Base-by-base conservation (phyloP, 1,140 invertebrate genomes). In the Dufourea novaeangliae region DNA sequence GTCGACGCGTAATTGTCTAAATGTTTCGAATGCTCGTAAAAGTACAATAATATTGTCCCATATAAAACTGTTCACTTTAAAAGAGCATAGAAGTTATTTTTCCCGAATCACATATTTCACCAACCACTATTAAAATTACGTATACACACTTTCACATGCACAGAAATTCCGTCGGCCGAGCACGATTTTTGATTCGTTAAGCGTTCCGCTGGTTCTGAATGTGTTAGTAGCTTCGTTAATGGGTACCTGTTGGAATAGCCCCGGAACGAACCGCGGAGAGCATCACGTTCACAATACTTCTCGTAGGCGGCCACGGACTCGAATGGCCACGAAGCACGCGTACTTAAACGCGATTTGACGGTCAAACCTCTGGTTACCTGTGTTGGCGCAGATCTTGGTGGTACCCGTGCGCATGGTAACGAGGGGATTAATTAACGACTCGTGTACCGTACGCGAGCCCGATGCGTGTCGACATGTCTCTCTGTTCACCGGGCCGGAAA, bases 391-490 rank as follows among this genome's bases (percentile, higher is more conserved):
- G 79, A 78, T 86, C 83, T 87, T 87, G 75, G 68, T 29, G 74
- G 64, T 78, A 79, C 78, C n/a, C 52, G 34, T 72, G 76, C 66
- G 77, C 72, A 75, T 72, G 56, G 78, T 83, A 86, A 83, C 80
- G 81, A 81, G 77, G n/a, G 80, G 81, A 87, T 86, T 87, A 86
- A 87, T 87, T 87, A 85, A 87, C 83, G 85, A 85, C 83, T 86
- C 83, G 79, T 80, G 81, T 81, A 80, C 69, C 52, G 69, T 77
- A 56, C 78, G 81, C 62, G 63, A 50, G 46, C 52, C 56, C 52
- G 54, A 71, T 78, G 81, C 79, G 34, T 78, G 72, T 69, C 61
- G 73, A 41, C 64, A 78, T 63, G 78, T 77, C 81, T 77, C 81
- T 71, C 59, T 75, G 66, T 62, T 71, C 82, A 56, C 14, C 62